phyloP scores from a whole-genome alignment of 2,113 vertebrate species.

The Dissostichus mawsoni region DNA sequence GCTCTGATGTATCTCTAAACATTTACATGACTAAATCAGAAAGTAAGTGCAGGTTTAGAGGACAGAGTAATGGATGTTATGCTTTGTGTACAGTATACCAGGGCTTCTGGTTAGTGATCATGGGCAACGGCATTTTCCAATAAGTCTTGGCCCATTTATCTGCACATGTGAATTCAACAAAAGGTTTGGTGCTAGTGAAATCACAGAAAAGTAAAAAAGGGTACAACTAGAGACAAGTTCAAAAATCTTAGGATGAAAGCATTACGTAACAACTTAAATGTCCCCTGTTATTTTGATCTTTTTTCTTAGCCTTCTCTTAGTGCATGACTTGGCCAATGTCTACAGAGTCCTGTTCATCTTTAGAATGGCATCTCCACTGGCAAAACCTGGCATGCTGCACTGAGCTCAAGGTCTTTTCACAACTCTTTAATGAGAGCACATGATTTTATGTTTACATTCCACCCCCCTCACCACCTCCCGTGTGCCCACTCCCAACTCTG shows the following conservation, averaged over 20 bases:
- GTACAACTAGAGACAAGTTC: background rate
- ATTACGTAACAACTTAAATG: constrained; percentile 25
- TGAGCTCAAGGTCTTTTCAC: constrained; percentile 70
- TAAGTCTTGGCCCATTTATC: background rate
- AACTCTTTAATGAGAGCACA: constrained; percentile 78
- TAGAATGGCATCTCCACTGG: constrained; percentile 65
- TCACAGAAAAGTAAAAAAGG: background rate
- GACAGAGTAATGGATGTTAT: background rate
- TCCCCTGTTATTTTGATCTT: constrained; percentile 45
- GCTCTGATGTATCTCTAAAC: background rate
- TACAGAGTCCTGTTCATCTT: constrained; percentile 48
- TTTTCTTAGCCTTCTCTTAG: constrained; percentile 46
- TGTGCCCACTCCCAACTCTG: constrained; percentile 27
- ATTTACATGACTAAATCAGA: constrained; percentile 12
- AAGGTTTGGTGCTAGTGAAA: background rate
- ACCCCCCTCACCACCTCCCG: constrained; percentile 2
- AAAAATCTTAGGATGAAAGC: constrained; percentile 33
- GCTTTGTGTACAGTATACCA: constrained; percentile 15
- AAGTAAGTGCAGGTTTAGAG: background rate
- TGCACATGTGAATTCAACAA: background rate
- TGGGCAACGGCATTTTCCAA: background rate
- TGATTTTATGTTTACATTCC: constrained; percentile 72
- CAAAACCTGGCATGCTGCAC: constrained; percentile 65
- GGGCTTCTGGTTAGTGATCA: constrained; percentile 2
- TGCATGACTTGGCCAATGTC: constrained; percentile 37